phyloP scores from a whole-genome alignment of 1,140 invertebrate genomes.

The Scaptomyza montana region DNA sequence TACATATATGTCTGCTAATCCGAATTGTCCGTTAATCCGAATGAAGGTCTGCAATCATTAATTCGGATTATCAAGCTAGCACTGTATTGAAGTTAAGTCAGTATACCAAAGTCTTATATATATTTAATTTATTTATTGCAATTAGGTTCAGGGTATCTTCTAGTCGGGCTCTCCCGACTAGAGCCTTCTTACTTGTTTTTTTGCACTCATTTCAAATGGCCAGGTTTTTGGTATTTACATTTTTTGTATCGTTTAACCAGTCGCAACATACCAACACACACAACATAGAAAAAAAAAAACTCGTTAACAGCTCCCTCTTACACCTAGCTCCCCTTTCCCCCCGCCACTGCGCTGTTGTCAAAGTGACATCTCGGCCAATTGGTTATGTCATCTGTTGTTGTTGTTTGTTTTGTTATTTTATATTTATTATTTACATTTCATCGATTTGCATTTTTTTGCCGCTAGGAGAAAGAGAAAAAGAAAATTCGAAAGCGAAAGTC shows the following conservation, averaged over 20 bases:
- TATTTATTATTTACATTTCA: slow-evolving; percentile 29
- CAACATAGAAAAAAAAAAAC: slow-evolving; percentile 31
- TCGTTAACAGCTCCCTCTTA: slow-evolving; percentile 22
- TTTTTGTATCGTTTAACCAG: not conserved
- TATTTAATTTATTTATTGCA: no score
- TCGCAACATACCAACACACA: slow-evolving; percentile 23
- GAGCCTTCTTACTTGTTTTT: slow-evolving; percentile 44
- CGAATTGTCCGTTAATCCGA: no score
- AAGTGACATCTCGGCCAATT: slow-evolving; percentile 67
- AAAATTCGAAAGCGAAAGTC: slow-evolving; percentile 82
- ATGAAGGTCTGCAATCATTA: no score
- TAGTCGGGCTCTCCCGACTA: no score
- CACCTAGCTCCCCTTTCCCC: not conserved
- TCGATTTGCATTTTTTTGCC: slow-evolving; percentile 21
- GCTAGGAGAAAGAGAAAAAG: slow-evolving; percentile 56
- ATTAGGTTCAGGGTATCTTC: no score
- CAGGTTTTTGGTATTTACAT: slow-evolving; percentile 4
- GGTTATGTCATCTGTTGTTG: slow-evolving; percentile 70
- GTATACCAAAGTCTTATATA: no score
- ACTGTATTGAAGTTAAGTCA: no score
- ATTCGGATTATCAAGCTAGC: no score
- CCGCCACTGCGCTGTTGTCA: not conserved
- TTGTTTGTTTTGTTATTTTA: slow-evolving; percentile 37
- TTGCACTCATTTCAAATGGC: slow-evolving; percentile 75
- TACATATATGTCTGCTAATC: no score